Conservation (phyloP, 2,113 vertebrate genomes). For the Paradoxurus hermaphroditus region DNA sequence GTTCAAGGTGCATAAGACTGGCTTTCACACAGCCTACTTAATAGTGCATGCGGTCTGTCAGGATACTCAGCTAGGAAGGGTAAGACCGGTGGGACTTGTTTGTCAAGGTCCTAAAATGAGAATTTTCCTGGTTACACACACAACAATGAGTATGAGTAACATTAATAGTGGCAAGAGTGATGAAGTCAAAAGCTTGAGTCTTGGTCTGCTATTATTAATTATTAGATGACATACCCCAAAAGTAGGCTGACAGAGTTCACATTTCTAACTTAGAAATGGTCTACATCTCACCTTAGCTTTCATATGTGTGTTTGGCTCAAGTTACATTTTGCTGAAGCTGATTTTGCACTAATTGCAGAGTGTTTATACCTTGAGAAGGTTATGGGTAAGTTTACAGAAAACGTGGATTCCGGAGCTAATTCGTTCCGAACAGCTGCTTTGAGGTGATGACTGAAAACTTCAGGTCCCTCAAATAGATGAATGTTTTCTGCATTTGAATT, state of each 20-base stretch:
- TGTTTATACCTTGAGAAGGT: neutral
- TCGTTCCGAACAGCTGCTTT: neutral
- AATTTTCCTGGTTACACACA: slow-evolving; percentile 8
- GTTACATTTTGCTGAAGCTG: neutral
- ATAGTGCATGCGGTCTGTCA: neutral
- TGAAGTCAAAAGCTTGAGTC: neutral
- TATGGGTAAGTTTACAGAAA: neutral
- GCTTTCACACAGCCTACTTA: neutral
- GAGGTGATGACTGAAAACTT: neutral
- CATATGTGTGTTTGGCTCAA: neutral
- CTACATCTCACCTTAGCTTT: neutral
- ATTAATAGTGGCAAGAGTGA: neutral
- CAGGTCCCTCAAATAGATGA: neutral
- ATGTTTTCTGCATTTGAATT: neutral
- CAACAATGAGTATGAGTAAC: neutral
- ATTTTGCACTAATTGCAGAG: neutral
- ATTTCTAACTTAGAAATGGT: neutral
- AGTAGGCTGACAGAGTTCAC: neutral
- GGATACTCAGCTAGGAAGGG: neutral
- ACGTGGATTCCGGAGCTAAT: neutral
- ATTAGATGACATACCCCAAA: neutral
- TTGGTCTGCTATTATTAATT: neutral
- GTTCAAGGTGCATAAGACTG: neutral
- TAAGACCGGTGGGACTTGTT: slow-evolving; percentile 53
- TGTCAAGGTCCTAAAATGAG: slow-evolving; percentile 2